Conservation (phyloP, 2,113 vertebrate species). For the Catagonus wagneri region DNA sequence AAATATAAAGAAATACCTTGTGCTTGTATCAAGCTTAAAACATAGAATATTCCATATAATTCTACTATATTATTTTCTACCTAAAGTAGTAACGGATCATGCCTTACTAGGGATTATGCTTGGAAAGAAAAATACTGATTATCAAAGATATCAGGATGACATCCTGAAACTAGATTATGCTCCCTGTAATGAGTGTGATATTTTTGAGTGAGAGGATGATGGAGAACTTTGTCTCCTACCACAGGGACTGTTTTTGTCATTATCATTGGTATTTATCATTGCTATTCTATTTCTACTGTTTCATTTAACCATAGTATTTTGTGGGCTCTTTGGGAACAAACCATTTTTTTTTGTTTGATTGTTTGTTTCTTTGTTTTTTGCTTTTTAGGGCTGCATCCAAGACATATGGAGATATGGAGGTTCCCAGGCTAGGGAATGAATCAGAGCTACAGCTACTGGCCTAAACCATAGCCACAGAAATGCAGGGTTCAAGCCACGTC, state of each 20-base stretch:
- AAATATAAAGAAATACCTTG: background rate
- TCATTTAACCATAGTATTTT: background rate
- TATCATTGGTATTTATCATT: background rate
- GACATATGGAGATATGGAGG: too few species aligned
- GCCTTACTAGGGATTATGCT: background rate
- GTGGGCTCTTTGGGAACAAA: background rate
- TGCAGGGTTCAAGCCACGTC: too few species aligned
- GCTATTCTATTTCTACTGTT: background rate
- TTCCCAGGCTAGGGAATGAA: too few species aligned
- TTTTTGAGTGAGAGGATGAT: background rate
- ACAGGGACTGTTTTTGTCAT: background rate
- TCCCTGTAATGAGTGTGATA: background rate
- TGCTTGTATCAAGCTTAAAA: background rate
- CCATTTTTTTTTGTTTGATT: constrained; percentile 12
- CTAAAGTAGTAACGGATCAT: background rate
- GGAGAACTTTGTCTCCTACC: background rate
- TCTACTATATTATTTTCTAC: background rate
- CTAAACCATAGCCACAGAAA: too few species aligned
- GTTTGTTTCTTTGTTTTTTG: too few species aligned
- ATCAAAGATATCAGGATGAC: background rate
- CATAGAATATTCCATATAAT: background rate
- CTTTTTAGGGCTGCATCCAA: too few species aligned
- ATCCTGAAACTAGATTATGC: background rate
- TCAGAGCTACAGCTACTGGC: too few species aligned
- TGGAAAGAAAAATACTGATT: background rate